Conservation (phyloP, 2,113 vertebrate species). For the Budorcas taxicolor region DNA sequence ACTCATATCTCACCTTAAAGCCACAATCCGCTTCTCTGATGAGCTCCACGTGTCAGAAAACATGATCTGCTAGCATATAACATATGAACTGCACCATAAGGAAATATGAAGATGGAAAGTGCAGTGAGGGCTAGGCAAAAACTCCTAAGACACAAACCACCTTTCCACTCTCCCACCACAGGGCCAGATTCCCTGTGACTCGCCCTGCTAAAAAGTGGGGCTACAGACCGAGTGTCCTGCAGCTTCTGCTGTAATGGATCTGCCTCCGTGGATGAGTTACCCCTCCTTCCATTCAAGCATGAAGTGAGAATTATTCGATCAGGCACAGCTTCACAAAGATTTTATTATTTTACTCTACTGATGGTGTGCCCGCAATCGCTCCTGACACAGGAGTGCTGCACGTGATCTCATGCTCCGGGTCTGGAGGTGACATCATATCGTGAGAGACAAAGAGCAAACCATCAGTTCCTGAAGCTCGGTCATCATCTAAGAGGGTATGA, state of each 20-base stretch:
- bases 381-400: neutral
- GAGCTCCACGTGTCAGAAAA: neutral
- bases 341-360: neutral
- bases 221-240: neutral
- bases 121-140: neutral
- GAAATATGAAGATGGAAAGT: neutral
- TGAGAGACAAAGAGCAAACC: neutral
- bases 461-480: neutral
- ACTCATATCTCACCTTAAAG: neutral
- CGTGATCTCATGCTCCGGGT: neutral
- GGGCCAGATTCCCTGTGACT: neutral
- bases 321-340: neutral
- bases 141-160: neutral
- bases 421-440: neutral
- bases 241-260: neutral
- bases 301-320: slow-evolving; percentile 6
- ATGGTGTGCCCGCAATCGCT: neutral
- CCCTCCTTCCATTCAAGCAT: neutral
- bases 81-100: neutral
- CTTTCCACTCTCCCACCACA: neutral
- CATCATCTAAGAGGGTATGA: neutral
- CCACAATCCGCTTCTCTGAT: neutral
- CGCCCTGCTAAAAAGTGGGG: neutral
- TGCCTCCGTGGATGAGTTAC: neutral
- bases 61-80: neutral